phyloP scores from a whole-genome alignment of 1,140 invertebrate species.

The Goniozus legneri region DNA sequence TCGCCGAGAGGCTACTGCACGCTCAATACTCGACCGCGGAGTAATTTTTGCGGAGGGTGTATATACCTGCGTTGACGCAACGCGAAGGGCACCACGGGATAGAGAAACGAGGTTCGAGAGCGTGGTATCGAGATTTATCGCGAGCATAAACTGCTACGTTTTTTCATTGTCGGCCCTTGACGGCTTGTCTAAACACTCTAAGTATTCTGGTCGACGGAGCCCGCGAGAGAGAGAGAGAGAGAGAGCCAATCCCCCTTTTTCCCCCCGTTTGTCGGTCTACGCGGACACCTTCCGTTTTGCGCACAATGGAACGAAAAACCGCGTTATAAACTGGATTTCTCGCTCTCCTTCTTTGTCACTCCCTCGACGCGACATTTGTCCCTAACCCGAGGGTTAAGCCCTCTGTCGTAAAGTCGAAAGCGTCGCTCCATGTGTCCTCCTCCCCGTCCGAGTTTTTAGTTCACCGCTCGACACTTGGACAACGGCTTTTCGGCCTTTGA shows the following conservation, averaged over 20 bases:
- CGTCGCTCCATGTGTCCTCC: background rate
- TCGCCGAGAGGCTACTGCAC: too few relatives aligned
- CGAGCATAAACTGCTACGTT: constrained; percentile 20
- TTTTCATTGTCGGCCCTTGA: constrained; percentile 36
- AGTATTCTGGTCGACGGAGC: constrained; percentile 23
- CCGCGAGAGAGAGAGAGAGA: too few relatives aligned
- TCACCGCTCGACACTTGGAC: too few relatives aligned
- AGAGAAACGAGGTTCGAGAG: too few relatives aligned
- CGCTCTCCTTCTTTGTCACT: background rate
- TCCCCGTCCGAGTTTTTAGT: too few relatives aligned
- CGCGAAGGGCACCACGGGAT: too few relatives aligned
- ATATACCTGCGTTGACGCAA: too few relatives aligned
- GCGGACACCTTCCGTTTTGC: constrained; percentile 21
- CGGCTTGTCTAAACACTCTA: constrained; percentile 44
- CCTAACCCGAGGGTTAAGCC: too few relatives aligned
- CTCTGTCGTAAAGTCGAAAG: constrained; percentile 19
- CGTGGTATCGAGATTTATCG: constrained; percentile 29
- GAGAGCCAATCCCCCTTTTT: too few relatives aligned
- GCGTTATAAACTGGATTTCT: constrained; percentile 17
- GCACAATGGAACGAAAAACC: constrained; percentile 31
- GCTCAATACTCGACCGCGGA: too few relatives aligned
- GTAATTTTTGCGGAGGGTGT: too few relatives aligned
- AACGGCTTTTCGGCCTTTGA: too few relatives aligned
- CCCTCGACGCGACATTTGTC: background rate
- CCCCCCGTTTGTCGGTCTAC: constrained; percentile 3